Base-by-base conservation (phyloP, 2,888 invertebrate genomes). In the Ctenicera cuprea region DNA sequence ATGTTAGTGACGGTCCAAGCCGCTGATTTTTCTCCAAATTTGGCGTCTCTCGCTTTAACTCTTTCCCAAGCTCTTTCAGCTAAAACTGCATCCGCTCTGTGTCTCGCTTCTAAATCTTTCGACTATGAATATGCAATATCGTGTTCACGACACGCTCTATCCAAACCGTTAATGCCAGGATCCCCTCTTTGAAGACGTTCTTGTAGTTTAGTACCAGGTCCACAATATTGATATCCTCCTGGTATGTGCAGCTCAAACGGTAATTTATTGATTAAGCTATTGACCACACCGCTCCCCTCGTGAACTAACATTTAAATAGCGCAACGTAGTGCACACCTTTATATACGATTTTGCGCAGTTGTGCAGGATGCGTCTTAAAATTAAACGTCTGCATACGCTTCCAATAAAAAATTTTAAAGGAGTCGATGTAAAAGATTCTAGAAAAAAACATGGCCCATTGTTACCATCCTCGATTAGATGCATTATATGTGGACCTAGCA, bases 81-180 rank as follows among this genome's bases (percentile, higher is more conserved):
- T 5, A 84, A 70, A n/a, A 74, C 30, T 64, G 77, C 69, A 77
- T 85, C 83, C 0, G 86, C 86, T 63, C 77, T 74, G 74, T 85
- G 81, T 54, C 85, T 78, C 59, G 77, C 70, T 7, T 64, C 20
- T 67, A 81, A 66, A 73, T 76, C 72, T 54, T 75, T 76, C 48
- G 64, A 16, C 20, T 77, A 20, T 7, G 69, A 73, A 71, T 85
- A 85, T 2, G 82, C 81, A 52, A 84, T 84, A 76, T 85, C 84
- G 77, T 83, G 84, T 16, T 80, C 70, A 72, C 82, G 82, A 71
- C 83, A 84, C 14, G 82, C 82, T 16, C 50, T 66, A 77, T 85
- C 85, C 26, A 85, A 73, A 2, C 67, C 68, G 76, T 84, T 83
- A 20, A 83, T 77, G 12, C 41, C 85, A 73, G 78, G 11, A n/a